Percentiles rank a stretch among this genome's conserved stretches.
phyloP scores from a whole-genome alignment of 2,113 vertebrate genomes.

The Phoxinus phoxinus region DNA sequence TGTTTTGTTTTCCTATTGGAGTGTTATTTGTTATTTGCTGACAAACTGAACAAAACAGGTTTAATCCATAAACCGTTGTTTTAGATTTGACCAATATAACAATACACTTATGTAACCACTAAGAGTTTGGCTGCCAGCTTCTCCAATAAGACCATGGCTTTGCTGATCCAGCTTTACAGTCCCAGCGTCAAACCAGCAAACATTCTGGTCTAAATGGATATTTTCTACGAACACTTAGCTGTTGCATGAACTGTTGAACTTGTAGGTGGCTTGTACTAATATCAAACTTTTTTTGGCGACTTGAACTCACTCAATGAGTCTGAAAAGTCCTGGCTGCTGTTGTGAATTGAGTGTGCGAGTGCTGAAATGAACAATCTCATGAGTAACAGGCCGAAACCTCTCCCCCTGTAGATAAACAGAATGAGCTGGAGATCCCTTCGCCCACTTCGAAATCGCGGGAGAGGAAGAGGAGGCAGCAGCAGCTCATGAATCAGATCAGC shows the following conservation, averaged over 20 bases:
- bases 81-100: too few species aligned
- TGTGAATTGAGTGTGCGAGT: conserved; percentile 20
- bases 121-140: neutral
- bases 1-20: neutral
- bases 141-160: neutral
- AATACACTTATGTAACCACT: neutral
- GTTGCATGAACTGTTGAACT: neutral
- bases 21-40: neutral
- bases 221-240: neutral
- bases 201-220: neutral
- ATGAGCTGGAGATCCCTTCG: conserved; percentile 95
- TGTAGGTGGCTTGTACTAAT: conserved; percentile 23
- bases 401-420: conserved; percentile 90
- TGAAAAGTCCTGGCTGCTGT: conserved; percentile 31
- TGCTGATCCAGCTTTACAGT: neutral
- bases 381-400: conserved; percentile 30
- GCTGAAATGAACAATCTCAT: conserved; percentile 34
- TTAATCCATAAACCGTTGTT: neutral
- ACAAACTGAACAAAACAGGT: neutral
- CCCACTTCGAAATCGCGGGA: conserved; percentile 92
- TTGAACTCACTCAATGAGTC: neutral
- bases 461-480: conserved; percentile 92
- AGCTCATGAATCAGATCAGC: conserved; percentile 96
- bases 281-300: neutral
- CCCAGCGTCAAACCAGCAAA: neutral